A percentile compares a stretch with the other conserved stretches of the same genome.
phyloP scores from a whole-genome alignment of 2,888 invertebrate species.

The Urechis unicinctus region DNA sequence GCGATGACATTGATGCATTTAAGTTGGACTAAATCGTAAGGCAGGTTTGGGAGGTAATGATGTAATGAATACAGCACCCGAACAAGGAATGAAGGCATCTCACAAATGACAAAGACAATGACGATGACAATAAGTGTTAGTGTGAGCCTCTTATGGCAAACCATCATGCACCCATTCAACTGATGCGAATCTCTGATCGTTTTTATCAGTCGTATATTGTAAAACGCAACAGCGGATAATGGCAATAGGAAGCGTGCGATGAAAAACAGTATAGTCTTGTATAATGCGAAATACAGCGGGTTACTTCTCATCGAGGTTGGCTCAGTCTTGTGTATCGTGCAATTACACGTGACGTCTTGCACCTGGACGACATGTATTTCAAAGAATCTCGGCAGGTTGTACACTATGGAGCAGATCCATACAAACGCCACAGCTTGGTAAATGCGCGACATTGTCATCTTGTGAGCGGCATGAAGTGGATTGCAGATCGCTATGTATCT shows the following conservation, averaged over 20 bases:
- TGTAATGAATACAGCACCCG: constrained; percentile 11
- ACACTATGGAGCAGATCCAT: constrained; percentile 17
- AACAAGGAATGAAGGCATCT: constrained; percentile 19
- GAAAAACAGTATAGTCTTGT: constrained; percentile 20
- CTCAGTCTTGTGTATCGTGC: constrained; percentile 3
- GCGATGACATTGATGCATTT: constrained; percentile 16
- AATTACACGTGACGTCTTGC: constrained; percentile 2
- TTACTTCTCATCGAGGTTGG: constrained; percentile 11
- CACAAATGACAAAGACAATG: constrained; percentile 20
- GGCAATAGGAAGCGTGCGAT: constrained; percentile 18
- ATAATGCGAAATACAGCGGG: constrained; percentile 14
- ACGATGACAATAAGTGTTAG: constrained; percentile 20
- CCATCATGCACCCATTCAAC: neutral
- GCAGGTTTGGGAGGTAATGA: constrained; percentile 5
- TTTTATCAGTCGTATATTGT: constrained; percentile 19
- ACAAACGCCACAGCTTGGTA: constrained; percentile 14
- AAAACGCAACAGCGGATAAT: constrained; percentile 17
- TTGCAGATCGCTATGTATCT: constrained; percentile 22
- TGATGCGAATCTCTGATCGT: constrained; percentile 12
- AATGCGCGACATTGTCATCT: constrained; percentile 15
- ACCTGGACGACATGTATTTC: constrained; percentile 8
- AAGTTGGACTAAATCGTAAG: constrained; percentile 6
- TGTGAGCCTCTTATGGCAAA: constrained; percentile 5
- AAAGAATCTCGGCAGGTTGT: constrained; percentile 23
- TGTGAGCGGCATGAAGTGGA: constrained; percentile 18